Evolutionary conservation across 2,113 vertebrate species (phyloP).

Genomic region (Recurvirostra avosetta): DNA sequence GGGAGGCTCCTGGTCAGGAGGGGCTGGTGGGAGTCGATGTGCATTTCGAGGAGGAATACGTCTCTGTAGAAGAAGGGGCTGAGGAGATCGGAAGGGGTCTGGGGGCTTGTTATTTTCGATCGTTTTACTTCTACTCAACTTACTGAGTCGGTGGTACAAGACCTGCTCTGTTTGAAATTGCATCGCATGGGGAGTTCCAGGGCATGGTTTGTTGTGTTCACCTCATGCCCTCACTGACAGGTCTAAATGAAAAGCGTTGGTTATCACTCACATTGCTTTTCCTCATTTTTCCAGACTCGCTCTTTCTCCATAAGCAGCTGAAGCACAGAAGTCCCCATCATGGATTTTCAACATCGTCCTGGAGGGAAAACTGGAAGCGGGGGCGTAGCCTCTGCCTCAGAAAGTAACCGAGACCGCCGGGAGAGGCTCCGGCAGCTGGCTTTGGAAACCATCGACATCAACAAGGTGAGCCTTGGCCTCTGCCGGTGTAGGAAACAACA

Average conservation of each 20-base stretch:
- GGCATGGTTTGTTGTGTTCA: accelerated
- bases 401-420: conserved; percentile 92
- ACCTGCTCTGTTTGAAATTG: accelerated
- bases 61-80: not conserved
- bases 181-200: accelerated
- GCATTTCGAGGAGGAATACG: accelerated
- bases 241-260: accelerated
- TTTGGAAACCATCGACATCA: conserved; percentile 96
- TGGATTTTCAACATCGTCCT: conserved; percentile 98
- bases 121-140: accelerated
- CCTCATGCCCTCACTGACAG: accelerated
- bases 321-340: not conserved
- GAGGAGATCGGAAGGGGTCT: not conserved
- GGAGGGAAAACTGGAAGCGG: conserved; percentile 96
- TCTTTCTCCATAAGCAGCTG: not conserved
- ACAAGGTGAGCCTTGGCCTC: conserved; percentile 76
- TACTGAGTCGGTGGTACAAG: accelerated
- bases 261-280: accelerated
- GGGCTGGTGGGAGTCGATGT: no score
- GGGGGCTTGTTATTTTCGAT: not conserved
- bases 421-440: conserved; percentile 93
- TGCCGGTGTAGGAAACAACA: accelerated
- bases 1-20: no score
- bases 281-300: not conserved
- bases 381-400: conserved; percentile 92